Percentiles rank a stretch among this genome's conserved stretches.
Conservation (phyloP, 2,888 invertebrate genomes). For the Amphiduros pacificus region DNA sequence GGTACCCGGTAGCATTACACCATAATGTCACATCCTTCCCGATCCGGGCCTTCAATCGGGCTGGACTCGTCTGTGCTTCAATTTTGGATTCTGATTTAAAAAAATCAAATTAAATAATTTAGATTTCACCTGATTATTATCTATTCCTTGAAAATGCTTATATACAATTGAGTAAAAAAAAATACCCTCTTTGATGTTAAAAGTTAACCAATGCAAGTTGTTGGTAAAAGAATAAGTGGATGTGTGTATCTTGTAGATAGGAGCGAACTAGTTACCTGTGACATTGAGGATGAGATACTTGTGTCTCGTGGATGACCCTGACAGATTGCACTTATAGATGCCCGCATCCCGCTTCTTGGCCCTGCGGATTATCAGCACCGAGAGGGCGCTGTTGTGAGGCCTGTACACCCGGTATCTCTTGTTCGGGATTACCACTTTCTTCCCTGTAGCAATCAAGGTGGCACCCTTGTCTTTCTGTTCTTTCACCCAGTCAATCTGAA, state of each 20-base stretch:
- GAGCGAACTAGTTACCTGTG: slow-evolving; percentile 36
- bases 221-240: too few species aligned
- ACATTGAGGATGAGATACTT: slow-evolving; percentile 37
- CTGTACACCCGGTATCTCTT: slow-evolving; percentile 31
- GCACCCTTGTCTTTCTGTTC: slow-evolving; percentile 9
- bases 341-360: slow-evolving; percentile 35
- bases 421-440: slow-evolving; percentile 30
- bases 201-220: too few species aligned
- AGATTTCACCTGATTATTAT: too few species aligned
- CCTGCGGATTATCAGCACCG: slow-evolving; percentile 35
- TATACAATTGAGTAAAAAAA: too few species aligned
- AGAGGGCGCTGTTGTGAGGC: slow-evolving; percentile 35
- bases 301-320: slow-evolving; percentile 33
- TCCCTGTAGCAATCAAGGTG: slow-evolving; percentile 30
- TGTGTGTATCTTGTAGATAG: too few species aligned
- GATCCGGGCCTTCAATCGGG: slow-evolving; percentile 27
- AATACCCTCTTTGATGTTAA: too few species aligned
- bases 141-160: too few species aligned
- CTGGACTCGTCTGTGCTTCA: slow-evolving; percentile 35
- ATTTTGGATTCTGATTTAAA: slow-evolving; percentile 33
- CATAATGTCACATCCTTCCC: slow-evolving; percentile 34
- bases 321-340: slow-evolving; percentile 34
- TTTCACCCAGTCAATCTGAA: slow-evolving; percentile 23
- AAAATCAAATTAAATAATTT: too few species aligned
- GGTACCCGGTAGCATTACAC: slow-evolving; percentile 40